phyloP scores from a whole-genome alignment of 2,797 vertebrate genomes.

The Trematomus bernacchii region DNA sequence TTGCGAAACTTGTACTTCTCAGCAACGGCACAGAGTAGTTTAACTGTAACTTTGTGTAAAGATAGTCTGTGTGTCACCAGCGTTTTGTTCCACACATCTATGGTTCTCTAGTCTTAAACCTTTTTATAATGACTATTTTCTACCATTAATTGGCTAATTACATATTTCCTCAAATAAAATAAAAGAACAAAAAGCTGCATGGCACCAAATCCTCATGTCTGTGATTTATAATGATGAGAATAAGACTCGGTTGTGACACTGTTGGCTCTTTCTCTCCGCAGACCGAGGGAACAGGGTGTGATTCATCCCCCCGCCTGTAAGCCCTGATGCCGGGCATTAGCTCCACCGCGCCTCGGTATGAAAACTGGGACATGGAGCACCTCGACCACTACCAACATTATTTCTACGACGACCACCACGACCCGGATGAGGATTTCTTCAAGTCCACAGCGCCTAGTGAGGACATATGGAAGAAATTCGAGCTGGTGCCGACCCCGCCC shows the following conservation, averaged over 20 bases:
- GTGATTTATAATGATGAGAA: slow-evolving; percentile 38
- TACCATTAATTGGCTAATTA: slow-evolving; percentile 5
- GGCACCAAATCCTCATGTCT: background rate
- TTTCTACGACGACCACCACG: slow-evolving; percentile 92
- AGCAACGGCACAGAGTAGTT: slow-evolving; percentile 32
- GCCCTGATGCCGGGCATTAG: slow-evolving; percentile 84
- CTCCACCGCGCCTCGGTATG: slow-evolving; percentile 80
- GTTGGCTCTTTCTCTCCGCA: slow-evolving; percentile 55
- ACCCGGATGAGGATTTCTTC: slow-evolving; percentile 93
- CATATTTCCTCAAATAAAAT: background rate
- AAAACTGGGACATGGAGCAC: slow-evolving; percentile 91
- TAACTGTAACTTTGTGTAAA: slow-evolving; percentile 35
- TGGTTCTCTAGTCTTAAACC: background rate
- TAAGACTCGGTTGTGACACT: slow-evolving; percentile 30
- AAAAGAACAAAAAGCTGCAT: background rate
- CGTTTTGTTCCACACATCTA: background rate
- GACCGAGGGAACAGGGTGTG: slow-evolving; percentile 77
- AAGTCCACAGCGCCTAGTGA: slow-evolving; percentile 95
- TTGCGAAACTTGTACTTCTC: slow-evolving; percentile 82
- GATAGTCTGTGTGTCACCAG: background rate
- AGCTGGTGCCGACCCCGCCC: slow-evolving; percentile 94
- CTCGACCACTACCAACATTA: slow-evolving; percentile 93
- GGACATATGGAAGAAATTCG: slow-evolving; percentile 99
- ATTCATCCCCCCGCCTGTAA: slow-evolving; percentile 59
- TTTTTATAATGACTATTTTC: background rate